Percentiles rank a stretch among this genome's conserved stretches.
phyloP scores from a whole-genome alignment of 2,113 vertebrate species.

The Paramormyrops kingsleyae region DNA sequence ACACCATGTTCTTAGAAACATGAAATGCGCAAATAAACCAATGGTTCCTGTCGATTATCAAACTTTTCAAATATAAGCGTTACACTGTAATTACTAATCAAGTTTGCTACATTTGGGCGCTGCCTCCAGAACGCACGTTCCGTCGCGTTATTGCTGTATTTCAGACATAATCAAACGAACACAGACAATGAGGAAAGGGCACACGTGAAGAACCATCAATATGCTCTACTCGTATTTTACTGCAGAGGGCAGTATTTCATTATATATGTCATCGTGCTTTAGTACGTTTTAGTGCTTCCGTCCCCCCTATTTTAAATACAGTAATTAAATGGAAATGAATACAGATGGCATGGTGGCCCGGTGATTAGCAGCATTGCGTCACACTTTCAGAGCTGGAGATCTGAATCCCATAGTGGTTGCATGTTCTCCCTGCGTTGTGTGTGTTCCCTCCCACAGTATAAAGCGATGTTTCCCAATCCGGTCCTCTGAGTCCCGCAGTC shows the following conservation, averaged over 20 bases:
- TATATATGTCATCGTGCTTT: not conserved
- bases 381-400: not conserved
- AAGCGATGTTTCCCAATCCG: not conserved
- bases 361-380: not conserved
- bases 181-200: not conserved
- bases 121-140: not conserved
- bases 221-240: not conserved
- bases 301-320: not conserved
- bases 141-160: not conserved
- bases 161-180: not conserved
- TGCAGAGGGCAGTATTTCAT: conserved; percentile 1
- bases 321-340: not conserved
- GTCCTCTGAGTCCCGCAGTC: not conserved
- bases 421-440: not conserved
- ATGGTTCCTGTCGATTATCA: not conserved
- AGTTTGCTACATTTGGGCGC: not conserved
- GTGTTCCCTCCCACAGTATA: not conserved
- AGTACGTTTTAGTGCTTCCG: not conserved
- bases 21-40: not conserved
- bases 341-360: not conserved
- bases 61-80: not conserved
- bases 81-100: not conserved
- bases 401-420: not conserved
- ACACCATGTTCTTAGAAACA: not conserved
- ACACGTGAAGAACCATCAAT: not conserved